Percentiles rank a stretch among this genome's conserved stretches.
phyloP scores from a whole-genome alignment of 2,888 invertebrate species.

The Ochlodes sylvanus region DNA sequence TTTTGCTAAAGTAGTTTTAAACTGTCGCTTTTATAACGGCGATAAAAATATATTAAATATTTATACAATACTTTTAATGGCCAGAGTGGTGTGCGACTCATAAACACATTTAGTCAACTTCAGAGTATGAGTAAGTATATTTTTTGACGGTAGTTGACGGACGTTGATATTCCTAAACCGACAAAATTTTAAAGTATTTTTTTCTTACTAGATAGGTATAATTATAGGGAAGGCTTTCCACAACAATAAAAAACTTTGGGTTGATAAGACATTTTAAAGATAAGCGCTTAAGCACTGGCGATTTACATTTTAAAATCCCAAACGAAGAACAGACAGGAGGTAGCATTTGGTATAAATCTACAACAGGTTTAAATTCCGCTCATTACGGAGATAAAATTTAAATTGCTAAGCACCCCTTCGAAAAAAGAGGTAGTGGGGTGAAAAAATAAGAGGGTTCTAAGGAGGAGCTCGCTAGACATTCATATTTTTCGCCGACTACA shows the following conservation, averaged over 20 bases:
- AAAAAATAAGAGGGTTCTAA: conserved; percentile 64
- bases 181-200: background rate
- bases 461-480: conserved; percentile 46
- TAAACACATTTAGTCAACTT: background rate
- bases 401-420: conserved; percentile 77
- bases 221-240: background rate
- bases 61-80: conserved; percentile 3
- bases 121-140: background rate
- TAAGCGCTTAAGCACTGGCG: conserved; percentile 5
- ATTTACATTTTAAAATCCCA: conserved; percentile 24
- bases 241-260: conserved; percentile 51
- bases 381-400: conserved; percentile 81
- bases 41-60: conserved; percentile 6
- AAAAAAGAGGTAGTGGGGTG: conserved; percentile 77
- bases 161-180: background rate
- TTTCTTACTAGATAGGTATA: background rate
- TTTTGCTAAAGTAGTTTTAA: conserved; percentile 40
- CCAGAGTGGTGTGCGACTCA: conserved; percentile 22
- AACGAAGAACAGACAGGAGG: conserved; percentile 24
- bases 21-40: conserved; percentile 10
- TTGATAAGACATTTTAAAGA: conserved; percentile 55
- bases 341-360: conserved; percentile 28
- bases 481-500: conserved; percentile 9
- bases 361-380: conserved; percentile 55
- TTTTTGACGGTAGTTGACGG: background rate